Evolutionary conservation across 1,140 invertebrate species (phyloP).

Genomic region (Drosophila albomicans): DNA sequence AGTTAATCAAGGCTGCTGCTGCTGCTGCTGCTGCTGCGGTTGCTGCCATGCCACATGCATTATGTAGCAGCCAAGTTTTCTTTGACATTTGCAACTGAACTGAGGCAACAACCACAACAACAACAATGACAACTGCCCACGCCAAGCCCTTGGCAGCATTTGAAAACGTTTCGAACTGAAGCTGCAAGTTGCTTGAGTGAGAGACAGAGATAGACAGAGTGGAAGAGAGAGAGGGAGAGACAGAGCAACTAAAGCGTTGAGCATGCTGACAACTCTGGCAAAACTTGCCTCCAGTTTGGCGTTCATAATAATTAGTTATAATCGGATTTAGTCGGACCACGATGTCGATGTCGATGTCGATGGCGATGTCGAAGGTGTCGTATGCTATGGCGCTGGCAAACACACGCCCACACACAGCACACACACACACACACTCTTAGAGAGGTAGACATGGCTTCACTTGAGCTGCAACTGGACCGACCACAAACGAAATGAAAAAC

Average conservation of each 20-base stretch:
- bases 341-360: constrained; percentile 25
- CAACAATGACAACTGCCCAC: constrained; percentile 51
- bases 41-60: constrained; percentile 12
- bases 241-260: not conserved
- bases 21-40: not conserved
- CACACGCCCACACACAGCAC: constrained; percentile 42
- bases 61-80: constrained; percentile 8
- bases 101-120: not conserved
- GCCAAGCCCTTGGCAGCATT: constrained; percentile 65
- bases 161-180: constrained; percentile 16
- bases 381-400: constrained; percentile 43
- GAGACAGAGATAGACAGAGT: not conserved
- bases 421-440: not conserved
- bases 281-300: constrained; percentile 38
- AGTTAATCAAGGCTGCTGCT: not conserved
- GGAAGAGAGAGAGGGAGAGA: not conserved
- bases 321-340: constrained; percentile 72
- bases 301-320: constrained; percentile 82
- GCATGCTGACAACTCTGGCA: constrained; percentile 13
- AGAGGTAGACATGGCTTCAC: constrained; percentile 14
- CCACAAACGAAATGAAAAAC: constrained; percentile 45
- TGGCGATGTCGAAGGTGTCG: constrained; percentile 64
- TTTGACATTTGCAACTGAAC: constrained; percentile 23
- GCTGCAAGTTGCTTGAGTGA: not conserved
- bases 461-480: constrained; percentile 40